Conservation (phyloP, 2,113 vertebrate species). For the Connochaetes taurinus region DNA sequence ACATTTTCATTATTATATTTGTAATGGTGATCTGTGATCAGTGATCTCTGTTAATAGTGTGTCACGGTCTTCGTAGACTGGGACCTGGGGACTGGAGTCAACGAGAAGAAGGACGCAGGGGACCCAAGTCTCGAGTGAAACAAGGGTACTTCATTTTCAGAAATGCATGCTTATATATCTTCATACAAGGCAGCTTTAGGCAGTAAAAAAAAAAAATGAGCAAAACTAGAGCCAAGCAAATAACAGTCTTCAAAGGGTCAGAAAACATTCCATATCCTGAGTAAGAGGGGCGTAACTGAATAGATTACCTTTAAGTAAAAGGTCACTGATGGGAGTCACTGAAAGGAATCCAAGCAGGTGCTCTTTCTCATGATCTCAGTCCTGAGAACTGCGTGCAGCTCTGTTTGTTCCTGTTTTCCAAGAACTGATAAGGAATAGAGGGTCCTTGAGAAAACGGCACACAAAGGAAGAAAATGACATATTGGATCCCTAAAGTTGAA, state of each 20-base stretch:
- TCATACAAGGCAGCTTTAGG: not conserved
- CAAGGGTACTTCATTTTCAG: not conserved
- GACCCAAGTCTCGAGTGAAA: not conserved
- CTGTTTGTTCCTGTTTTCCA: not conserved
- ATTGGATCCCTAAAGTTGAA: not conserved
- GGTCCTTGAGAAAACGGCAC: not conserved
- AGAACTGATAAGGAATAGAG: not conserved
- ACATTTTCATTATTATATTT: not conserved
- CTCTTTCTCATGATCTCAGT: not conserved
- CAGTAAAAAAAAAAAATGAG: not conserved
- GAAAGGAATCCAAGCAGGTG: not conserved
- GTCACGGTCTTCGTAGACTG: rapidly evolving
- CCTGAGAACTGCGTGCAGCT: not conserved
- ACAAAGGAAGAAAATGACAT: not conserved
- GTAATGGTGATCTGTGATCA: not conserved
- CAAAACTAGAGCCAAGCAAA: not conserved
- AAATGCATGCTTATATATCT: not conserved
- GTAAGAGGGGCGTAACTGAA: not conserved
- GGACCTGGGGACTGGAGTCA: not conserved
- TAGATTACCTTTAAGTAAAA: not conserved
- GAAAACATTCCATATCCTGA: not conserved
- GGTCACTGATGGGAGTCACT: not conserved
- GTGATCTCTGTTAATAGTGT: not conserved
- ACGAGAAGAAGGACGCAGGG: rapidly evolving
- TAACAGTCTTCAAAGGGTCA: not conserved